A percentile compares a stretch with the other conserved stretches of the same genome.
Conservation (phyloP, 2,797 vertebrate species). For the Melanotaenia boesemani region DNA sequence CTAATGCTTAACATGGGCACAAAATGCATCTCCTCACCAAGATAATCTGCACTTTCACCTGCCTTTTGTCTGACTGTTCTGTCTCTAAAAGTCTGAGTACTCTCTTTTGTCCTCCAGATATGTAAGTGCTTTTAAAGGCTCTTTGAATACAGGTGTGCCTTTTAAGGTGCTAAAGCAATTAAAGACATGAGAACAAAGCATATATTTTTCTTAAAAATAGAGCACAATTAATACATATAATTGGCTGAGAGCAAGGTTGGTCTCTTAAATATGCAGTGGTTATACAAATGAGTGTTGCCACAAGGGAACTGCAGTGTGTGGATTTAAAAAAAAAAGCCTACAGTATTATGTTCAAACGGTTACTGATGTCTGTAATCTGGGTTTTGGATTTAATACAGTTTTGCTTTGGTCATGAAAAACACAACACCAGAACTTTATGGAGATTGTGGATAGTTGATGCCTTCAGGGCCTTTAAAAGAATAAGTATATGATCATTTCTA, state of each 20-base stretch:
- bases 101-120: conserved; percentile 44
- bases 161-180: conserved; percentile 55
- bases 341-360: conserved; percentile 44
- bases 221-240: conserved; percentile 61
- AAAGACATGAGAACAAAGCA: conserved; percentile 45
- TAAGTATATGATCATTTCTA: too few relatives aligned
- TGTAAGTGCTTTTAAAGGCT: conserved; percentile 49
- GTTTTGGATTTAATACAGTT: conserved; percentile 34
- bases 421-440: not conserved
- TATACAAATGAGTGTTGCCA: conserved; percentile 61
- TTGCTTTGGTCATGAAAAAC: conserved; percentile 32
- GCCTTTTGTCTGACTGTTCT: conserved; percentile 48
- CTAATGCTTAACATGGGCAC: conserved; percentile 54
- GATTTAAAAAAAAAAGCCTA: conserved; percentile 51
- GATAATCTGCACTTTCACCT: conserved; percentile 42
- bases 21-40: conserved; percentile 54
- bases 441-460: too few relatives aligned
- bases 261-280: conserved; percentile 58
- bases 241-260: conserved; percentile 44
- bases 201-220: conserved; percentile 68
- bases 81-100: conserved; percentile 54
- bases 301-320: conserved; percentile 42
- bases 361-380: conserved; percentile 46
- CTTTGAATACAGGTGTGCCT: conserved; percentile 54
- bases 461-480: too few relatives aligned